Conservation (phyloP, 1,140 invertebrate species). For the Drosophila bifasciata region DNA sequence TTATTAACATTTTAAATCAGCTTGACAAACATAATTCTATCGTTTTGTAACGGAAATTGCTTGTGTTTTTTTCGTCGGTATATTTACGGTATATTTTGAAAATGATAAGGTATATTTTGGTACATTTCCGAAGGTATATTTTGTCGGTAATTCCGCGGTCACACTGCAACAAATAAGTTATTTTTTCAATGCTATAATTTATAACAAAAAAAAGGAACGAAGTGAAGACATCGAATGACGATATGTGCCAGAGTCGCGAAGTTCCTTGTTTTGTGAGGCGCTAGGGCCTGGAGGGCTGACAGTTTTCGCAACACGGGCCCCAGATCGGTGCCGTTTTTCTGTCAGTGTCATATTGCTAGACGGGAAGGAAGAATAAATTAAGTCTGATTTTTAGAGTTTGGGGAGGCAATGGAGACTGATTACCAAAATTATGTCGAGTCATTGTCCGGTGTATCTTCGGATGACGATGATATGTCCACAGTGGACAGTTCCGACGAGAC, state of each 20-base stretch:
- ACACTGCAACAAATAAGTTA: slow-evolving; percentile 2
- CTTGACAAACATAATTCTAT: too few species aligned
- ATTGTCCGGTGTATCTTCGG: slow-evolving; percentile 73
- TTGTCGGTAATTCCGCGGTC: too few species aligned
- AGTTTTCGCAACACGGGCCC: slow-evolving; percentile 9
- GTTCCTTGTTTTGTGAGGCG: too few species aligned
- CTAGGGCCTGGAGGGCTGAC: too few species aligned
- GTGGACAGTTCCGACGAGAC: slow-evolving; percentile 75
- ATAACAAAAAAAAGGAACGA: slow-evolving; percentile 20
- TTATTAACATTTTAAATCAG: too few species aligned
- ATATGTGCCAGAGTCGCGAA: too few species aligned
- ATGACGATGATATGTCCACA: slow-evolving; percentile 73
- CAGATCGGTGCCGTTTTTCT: slow-evolving; percentile 12
- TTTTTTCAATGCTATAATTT: slow-evolving; percentile 6
- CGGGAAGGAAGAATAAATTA: slow-evolving; percentile 32
- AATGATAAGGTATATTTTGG: too few species aligned
- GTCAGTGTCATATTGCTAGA: slow-evolving; percentile 9
- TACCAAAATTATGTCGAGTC: slow-evolving; percentile 70
- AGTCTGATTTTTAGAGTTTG: slow-evolving; percentile 63
- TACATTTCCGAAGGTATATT: too few species aligned
- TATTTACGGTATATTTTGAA: too few species aligned
- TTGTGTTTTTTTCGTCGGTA: too few species aligned
- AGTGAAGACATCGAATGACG: neutral
- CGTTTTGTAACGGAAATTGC: too few species aligned
- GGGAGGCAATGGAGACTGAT: slow-evolving; percentile 67